Evolutionary conservation across 2,113 vertebrate genomes (phyloP).

Genomic region (Falcunculus frontatus): DNA sequence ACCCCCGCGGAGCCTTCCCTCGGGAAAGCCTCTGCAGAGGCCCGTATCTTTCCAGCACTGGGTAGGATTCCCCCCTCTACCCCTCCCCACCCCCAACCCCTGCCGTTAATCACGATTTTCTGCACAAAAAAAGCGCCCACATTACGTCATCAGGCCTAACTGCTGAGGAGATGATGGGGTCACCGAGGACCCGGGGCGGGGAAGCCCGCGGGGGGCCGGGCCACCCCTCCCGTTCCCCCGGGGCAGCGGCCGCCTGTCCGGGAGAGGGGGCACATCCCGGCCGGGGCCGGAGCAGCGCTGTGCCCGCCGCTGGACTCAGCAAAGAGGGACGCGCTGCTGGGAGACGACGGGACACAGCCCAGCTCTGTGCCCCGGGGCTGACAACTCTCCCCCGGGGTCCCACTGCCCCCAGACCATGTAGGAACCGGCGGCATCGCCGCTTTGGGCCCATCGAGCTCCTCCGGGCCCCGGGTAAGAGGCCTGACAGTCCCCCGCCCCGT

Average conservation of each 20-base stretch:
- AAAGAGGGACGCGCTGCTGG: not conserved
- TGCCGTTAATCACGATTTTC: not conserved
- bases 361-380: not conserved
- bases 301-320: too few species aligned
- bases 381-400: not conserved
- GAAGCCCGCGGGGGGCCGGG: not conserved
- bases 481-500: accelerated
- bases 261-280: not conserved
- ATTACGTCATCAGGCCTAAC: not conserved
- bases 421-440: not conserved
- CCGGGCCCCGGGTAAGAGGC: not conserved
- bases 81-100: too few species aligned
- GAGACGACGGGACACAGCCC: not conserved
- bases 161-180: not conserved
- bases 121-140: not conserved
- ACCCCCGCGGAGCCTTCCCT: not conserved
- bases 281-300: not conserved
- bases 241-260: not conserved
- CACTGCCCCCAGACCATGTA: too few species aligned
- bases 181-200: not conserved
- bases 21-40: not conserved
- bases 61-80: not conserved
- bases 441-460: not conserved
- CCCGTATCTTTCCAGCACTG: not conserved
- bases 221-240: not conserved